Evolutionary conservation across 2,113 vertebrate genomes (phyloP), one percentile per base, ranked within the genome.

Genomic region (Salvator merianae): DNA sequence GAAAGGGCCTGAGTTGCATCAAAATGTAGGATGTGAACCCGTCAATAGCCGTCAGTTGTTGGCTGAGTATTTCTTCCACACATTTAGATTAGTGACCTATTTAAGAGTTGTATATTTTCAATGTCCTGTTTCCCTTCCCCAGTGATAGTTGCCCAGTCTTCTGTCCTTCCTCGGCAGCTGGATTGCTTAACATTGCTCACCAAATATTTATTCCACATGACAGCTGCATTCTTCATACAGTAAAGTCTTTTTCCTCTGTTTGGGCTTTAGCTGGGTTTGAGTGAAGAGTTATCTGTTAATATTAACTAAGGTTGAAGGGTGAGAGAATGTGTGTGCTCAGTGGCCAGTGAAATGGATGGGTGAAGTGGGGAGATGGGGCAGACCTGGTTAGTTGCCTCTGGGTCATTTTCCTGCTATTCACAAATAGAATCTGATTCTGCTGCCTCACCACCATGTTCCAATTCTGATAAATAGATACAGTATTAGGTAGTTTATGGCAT

Each of bases 181-280:
- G 88, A 93, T 92, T 92, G 88, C 92, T 86, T 87, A 85, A 68
- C 83, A 14, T 93, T 59, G 76, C 55, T 92, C 85, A 87, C 84
- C 82, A 87, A 84, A 90, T 91, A 16, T 62, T 82, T 0, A 2
- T 50, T 76, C 32, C 73, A 34, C 7, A 2, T 91, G 83, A 88
- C 47, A 85, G 77, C 84, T 88, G 77, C 81, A 87, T 87, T 91
- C 84, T 73, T 77, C 34, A 85, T 82, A n/a, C 36, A 81, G 50
- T 82, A 81, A 26, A 55, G 30, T 20, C 72, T 16, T 50, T 14
- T 86, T 71, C n/a, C 34, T 80, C 4, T 43, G 8, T 80, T 43
- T 9, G 34, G 7, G 65, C 9, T 40, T 34, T 34, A 22, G 10
- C n/a, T 81, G 68, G 78, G 83, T 82, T n/a, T 36, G 75, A 30